Evolutionary conservation across 2,888 invertebrate species (phyloP).

Genomic region (Drosophila yooni): DNA sequence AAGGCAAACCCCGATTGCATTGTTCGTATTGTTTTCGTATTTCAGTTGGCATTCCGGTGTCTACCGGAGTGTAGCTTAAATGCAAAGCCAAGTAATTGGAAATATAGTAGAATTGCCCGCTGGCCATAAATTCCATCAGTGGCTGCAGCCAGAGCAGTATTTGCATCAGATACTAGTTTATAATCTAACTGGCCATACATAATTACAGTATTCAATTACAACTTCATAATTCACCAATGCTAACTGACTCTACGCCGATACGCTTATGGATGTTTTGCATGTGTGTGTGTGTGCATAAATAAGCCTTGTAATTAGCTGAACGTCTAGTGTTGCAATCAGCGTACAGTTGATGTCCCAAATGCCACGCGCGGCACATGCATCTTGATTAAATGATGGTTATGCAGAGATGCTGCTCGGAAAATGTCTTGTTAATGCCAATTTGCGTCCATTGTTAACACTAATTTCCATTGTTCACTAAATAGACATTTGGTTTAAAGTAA

Average conservation of each 20-base stretch:
- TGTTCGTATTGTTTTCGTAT: conserved; percentile 27
- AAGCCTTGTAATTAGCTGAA: conserved; percentile 54
- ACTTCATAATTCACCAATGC: conserved; percentile 56
- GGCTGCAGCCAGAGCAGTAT: neutral
- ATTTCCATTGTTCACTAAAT: conserved; percentile 5
- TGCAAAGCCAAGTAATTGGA: conserved; percentile 46
- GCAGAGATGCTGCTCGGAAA: conserved; percentile 20
- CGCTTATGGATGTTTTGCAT: neutral
- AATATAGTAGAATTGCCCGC: conserved; percentile 27
- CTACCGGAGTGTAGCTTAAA: conserved; percentile 29
- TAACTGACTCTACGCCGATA: conserved; percentile 11
- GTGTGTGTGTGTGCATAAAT: conserved; percentile 30
- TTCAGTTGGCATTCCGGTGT: conserved; percentile 14
- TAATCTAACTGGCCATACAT: conserved; percentile 45
- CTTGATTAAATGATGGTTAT: conserved; percentile 54
- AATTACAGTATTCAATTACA: conserved; percentile 73
- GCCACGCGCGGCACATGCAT: conserved; percentile 25
- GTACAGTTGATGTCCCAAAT: conserved; percentile 28
- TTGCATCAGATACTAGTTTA: neutral
- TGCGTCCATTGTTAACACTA: conserved; percentile 4
- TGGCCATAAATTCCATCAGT: conserved; percentile 30
- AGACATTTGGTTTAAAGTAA: neutral
- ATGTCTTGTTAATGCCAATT: conserved; percentile 13
- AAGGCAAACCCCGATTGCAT: conserved; percentile 6
- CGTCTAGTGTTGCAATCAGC: conserved; percentile 33